Base-by-base conservation (phyloP, 2,888 invertebrate genomes). In the Monochamus alternatus region DNA sequence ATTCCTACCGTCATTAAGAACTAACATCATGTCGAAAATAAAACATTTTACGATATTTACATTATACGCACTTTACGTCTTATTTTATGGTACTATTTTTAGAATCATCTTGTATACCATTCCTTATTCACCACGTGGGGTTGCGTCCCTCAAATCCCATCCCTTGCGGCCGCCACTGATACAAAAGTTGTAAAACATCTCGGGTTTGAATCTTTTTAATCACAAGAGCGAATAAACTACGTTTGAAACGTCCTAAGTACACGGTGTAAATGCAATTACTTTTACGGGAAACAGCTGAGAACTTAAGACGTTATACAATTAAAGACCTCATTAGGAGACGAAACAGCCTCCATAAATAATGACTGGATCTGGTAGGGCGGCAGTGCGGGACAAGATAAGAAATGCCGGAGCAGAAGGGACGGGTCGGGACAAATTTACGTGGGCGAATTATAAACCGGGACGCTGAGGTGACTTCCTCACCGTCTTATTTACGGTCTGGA, bases 251-350 rank as follows among this genome's bases (percentile, higher is more conserved):
- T 44, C 31, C 32, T 51, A 51, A 72, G 52, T 64, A 55, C 51
- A 55, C 65, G 65, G 65, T 73, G 73, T 65, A 73, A 65, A 65
- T 65, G 59, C 64, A 65, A 73, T 65, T 73, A 66, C 51, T 66
- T 73, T 73, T 38, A 66, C 44, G 44, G 59, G 22, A 47, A 65
- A 73, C 66, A 73, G 65, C 73, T 66, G 73, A 73, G 73, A 64
- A 55, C 69, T 69, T 43, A 66, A 74, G 74, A 68, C 74, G 60
- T 67, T 74, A 55, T 58, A 71, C 75, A 75, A 75, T 75, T 75
- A 70, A 60, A 75, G n/a, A 62, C 22, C 71, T 71, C 75, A 75
- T 75, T 75, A 75, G 69, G 44, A 74, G 63, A 74, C 63, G 55
- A 67, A 65, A 63, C 68, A 70, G 58, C 74, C 32, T 3, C 66